These are phyloP conservation scores for Turdus rufiventris DNA, from an alignment of 2,113 vertebrate species.

Conservation along the genomic window DNA sequence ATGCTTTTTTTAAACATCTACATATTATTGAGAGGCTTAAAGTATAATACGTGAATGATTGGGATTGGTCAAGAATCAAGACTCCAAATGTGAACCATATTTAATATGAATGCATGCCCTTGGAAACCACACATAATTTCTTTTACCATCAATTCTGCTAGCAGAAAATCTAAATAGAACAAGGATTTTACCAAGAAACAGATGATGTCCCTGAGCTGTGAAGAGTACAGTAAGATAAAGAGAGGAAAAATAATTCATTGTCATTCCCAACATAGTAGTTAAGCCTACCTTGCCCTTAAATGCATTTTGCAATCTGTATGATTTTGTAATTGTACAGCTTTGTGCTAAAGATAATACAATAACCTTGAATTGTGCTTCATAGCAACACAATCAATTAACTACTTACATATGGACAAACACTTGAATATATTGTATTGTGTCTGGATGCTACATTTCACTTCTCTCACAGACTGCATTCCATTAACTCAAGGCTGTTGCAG, in stretches of 20 bases:
- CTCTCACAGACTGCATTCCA: background rate
- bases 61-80: background rate
- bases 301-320: background rate
- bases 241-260: background rate
- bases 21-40: background rate
- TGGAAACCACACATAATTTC: background rate
- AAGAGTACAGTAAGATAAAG: background rate
- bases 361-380: slow-evolving; percentile 41
- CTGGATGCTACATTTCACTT: background rate
- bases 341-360: slow-evolving; percentile 14
- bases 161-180: background rate
- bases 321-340: background rate
- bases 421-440: background rate
- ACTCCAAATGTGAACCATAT: background rate
- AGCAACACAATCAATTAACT: slow-evolving; percentile 32
- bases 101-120: slow-evolving; percentile 4
- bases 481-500: slow-evolving; percentile 46
- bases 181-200: background rate
- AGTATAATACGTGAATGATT: background rate
- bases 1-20: background rate
- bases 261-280: background rate
- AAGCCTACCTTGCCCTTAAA: background rate
- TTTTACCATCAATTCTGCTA: background rate
- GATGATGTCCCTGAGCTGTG: background rate
- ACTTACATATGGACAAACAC: slow-evolving; percentile 27